These are phyloP conservation scores for Neoaliturus tenellus DNA, from an alignment of 2,888 invertebrate species.

Conservation along the genomic window DNA sequence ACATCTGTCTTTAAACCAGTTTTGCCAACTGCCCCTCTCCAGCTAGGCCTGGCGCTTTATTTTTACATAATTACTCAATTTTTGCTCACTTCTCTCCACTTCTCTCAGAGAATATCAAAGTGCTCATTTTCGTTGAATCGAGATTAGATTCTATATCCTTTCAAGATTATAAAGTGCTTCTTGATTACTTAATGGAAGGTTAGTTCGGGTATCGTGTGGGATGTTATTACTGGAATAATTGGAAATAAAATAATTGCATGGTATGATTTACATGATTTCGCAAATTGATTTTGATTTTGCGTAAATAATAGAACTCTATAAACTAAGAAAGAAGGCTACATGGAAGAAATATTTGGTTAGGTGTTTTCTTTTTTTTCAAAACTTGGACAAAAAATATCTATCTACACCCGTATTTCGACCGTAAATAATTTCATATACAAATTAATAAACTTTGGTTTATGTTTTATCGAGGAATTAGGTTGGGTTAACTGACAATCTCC, in stretches of 20 bases:
- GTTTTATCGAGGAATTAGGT: no score
- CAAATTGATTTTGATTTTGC: no score
- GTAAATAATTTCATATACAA: no score
- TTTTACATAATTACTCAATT: slow-evolving; percentile 5
- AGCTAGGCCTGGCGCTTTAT: background rate
- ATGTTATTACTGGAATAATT: background rate
- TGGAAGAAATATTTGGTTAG: no score
- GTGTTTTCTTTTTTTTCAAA: no score
- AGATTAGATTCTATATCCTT: background rate
- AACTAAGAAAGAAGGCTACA: no score
- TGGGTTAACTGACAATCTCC: no score
- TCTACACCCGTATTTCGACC: no score
- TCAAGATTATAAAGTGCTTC: background rate
- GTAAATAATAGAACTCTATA: no score
- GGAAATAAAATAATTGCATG: background rate
- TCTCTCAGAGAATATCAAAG: background rate
- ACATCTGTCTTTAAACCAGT: background rate
- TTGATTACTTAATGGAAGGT: background rate
- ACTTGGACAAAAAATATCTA: no score
- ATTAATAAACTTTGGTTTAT: no score
- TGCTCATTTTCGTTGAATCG: background rate
- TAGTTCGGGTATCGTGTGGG: background rate
- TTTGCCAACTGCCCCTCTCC: background rate
- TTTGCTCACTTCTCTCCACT: background rate
- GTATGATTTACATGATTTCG: no score